These are phyloP conservation scores for Microtus pennsylvanicus DNA, from an alignment of 2,113 vertebrate genomes.

Conservation along the genomic window DNA sequence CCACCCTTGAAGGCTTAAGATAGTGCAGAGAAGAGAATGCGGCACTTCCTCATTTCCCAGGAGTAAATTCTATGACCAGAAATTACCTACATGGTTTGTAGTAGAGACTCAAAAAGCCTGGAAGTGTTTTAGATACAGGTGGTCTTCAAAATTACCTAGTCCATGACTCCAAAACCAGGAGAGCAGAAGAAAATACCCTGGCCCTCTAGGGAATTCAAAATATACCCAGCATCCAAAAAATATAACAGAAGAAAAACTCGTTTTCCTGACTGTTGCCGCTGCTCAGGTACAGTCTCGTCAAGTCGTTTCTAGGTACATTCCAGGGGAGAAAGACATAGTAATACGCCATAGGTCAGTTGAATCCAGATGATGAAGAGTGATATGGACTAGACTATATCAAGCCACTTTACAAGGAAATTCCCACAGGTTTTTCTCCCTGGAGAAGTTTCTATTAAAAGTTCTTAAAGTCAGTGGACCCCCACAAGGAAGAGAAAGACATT, in stretches of 20 bases:
- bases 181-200: neutral
- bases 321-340: neutral
- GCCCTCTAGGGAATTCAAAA: neutral
- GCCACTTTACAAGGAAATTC: neutral
- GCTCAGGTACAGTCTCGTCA: neutral
- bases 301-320: conserved; percentile 43
- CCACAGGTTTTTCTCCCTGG: neutral
- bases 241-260: neutral
- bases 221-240: conserved; percentile 11
- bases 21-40: neutral
- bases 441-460: neutral
- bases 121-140: neutral
- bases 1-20: neutral
- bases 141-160: neutral
- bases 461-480: neutral
- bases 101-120: conserved; percentile 15
- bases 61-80: neutral
- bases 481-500: conserved; percentile 44
- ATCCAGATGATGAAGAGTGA: neutral
- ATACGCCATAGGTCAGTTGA: neutral
- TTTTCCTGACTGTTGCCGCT: neutral
- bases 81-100: neutral
- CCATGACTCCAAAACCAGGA: neutral
- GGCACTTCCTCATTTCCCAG: conserved; percentile 18
- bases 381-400: neutral